Evolutionary conservation across 1,140 invertebrate genomes (phyloP), one percentile per base, ranked within the genome.

Genomic region (Drosophila athabasca): DNA sequence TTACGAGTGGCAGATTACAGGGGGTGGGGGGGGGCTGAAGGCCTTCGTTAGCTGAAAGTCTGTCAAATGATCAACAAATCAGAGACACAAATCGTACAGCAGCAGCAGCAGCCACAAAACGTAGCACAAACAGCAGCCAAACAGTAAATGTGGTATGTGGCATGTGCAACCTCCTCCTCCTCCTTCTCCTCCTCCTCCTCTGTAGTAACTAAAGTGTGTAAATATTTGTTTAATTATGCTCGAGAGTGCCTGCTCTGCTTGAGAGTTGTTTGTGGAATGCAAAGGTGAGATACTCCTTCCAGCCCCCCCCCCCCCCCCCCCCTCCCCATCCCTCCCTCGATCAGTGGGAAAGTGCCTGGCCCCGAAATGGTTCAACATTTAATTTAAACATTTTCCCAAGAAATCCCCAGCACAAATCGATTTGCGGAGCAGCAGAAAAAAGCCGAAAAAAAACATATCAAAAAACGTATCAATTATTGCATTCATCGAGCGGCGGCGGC

Each of bases 221-320:
- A 87, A 87, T 87, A 88, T 87, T 87, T 88, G 53, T 82, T 87
- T 87, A 87, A 87, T 87, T 88, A 88, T 88, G 82, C 83, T 85
- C 76, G 73, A 54, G 68, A 70, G 65, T 69, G 72, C 35, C 22
- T 31, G 31, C 31, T 9, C 31, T 31, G 31, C 31, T 57, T 76
- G 57, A 55, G 35, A 55, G 55, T 68, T 68, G 55, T 61, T 50
- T 46, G 68, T 41, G 78, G 82, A 87, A 87, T 87, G 82, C 74
- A 53, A 67, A 68, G 68, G 68, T 76, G 13, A 11, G 11, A 0
- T 19, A 0, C 17, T 19, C 0, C 17, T 19, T 3, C 11, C 35
- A n/a, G n/a, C n/a, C n/a, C n/a, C n/a, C n/a, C n/a, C n/a, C 11
- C 11, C 11, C 35, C 35, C 24, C 0, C 24, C 24, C 11, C 3